A percentile compares a stretch with the other conserved stretches of the same genome.
Conservation (phyloP, 2,113 vertebrate genomes). For the Ailuropoda melanoleuca region DNA sequence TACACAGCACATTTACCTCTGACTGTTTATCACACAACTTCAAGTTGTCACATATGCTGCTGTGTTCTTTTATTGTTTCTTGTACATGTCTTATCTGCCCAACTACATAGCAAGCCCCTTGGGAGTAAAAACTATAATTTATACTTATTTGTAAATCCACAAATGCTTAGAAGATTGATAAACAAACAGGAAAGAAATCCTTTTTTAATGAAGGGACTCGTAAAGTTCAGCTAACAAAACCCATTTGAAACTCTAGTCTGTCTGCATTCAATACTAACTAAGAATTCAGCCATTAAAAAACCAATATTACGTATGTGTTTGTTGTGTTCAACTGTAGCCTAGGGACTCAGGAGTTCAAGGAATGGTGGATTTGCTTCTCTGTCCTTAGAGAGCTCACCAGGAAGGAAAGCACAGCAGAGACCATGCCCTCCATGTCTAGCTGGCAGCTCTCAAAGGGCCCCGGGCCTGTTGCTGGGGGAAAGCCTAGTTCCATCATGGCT, state of each 20-base stretch:
- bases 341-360: not conserved
- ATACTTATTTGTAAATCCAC: not conserved
- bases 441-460: not conserved
- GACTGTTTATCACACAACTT: not conserved
- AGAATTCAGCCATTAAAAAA: not conserved
- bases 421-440: not conserved
- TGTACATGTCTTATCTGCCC: not conserved
- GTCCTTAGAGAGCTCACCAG: not conserved
- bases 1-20: not conserved
- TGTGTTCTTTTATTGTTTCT: not conserved
- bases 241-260: not conserved
- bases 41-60: not conserved
- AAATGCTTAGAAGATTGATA: not conserved
- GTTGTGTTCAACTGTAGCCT: not conserved
- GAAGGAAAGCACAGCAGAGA: not conserved
- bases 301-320: not conserved
- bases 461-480: not conserved
- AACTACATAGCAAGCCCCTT: not conserved
- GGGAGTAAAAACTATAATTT: conserved; percentile 39
- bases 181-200: not conserved
- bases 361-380: not conserved
- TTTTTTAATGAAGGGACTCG: conserved; percentile 34
- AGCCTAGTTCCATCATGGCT: not conserved
- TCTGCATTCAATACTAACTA: not conserved
- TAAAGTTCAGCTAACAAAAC: conserved; percentile 44